Percentiles rank a stretch among this genome's conserved stretches.
Evolutionary conservation across 2,797 vertebrate genomes (phyloP).

Genomic region (Ctenopoma kingsleyae): DNA sequence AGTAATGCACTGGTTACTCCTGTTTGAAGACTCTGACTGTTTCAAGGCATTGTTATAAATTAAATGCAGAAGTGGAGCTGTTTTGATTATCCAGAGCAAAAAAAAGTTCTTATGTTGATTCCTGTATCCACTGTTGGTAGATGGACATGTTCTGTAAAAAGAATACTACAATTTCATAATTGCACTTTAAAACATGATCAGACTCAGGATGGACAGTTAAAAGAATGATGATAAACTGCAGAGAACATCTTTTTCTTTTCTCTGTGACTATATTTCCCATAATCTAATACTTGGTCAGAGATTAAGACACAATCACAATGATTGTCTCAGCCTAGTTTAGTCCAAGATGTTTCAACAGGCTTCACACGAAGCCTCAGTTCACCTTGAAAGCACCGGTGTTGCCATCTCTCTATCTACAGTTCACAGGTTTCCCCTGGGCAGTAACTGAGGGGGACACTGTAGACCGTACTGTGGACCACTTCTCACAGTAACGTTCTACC

Average conservation of each 20-base stretch:
- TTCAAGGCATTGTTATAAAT: no score
- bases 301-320: background rate
- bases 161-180: background rate
- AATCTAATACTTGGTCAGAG: background rate
- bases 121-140: no score
- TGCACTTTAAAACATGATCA: no score
- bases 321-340: background rate
- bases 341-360: constrained; percentile 12
- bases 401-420: constrained; percentile 14
- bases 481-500: constrained; percentile 28
- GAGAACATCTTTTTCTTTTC: background rate
- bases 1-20: background rate
- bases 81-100: no score
- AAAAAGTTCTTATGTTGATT: no score
- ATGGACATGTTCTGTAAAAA: no score
- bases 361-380: constrained; percentile 20
- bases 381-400: constrained; percentile 6
- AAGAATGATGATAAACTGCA: background rate
- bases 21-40: background rate
- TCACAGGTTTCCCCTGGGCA: constrained; percentile 4
- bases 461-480: constrained; percentile 18
- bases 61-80: no score
- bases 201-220: background rate
- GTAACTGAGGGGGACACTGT: constrained; percentile 11
- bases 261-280: background rate